Evolutionary conservation across 2,113 vertebrate genomes (phyloP).

Genomic region (Bolborhynchus lineola): DNA sequence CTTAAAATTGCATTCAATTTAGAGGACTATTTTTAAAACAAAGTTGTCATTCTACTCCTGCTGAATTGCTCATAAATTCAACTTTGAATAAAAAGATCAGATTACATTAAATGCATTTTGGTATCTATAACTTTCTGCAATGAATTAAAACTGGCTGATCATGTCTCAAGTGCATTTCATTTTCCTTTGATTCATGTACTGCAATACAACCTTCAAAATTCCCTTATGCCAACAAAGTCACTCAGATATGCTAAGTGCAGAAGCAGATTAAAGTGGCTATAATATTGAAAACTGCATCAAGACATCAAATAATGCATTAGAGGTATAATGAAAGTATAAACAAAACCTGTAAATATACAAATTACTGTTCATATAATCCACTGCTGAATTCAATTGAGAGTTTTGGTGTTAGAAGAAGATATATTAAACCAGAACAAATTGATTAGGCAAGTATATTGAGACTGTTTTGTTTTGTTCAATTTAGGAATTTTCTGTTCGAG

Average conservation of each 20-base stretch:
- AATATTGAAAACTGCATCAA: slow-evolving; percentile 85
- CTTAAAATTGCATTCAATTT: slow-evolving; percentile 70
- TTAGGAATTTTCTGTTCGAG: slow-evolving; percentile 57
- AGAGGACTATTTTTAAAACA: slow-evolving; percentile 83
- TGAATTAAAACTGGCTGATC: slow-evolving; percentile 95
- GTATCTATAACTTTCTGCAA: slow-evolving; percentile 85
- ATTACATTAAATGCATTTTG: slow-evolving; percentile 93
- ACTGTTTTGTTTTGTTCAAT: slow-evolving; percentile 38
- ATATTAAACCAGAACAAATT: slow-evolving; percentile 80
- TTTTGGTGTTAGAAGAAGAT: slow-evolving; percentile 67
- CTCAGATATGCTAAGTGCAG: slow-evolving; percentile 80
- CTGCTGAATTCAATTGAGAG: slow-evolving; percentile 76
- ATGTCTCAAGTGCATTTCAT: slow-evolving; percentile 92
- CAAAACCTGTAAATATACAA: slow-evolving; percentile 81
- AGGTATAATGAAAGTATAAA: slow-evolving; percentile 89
- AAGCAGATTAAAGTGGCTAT: slow-evolving; percentile 84
- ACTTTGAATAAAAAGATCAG: slow-evolving; percentile 88
- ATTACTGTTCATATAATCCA: slow-evolving; percentile 77
- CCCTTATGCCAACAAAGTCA: slow-evolving; percentile 84
- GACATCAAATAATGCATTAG: slow-evolving; percentile 82
- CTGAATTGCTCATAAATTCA: slow-evolving; percentile 86
- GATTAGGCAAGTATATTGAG: slow-evolving; percentile 58
- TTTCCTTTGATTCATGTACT: slow-evolving; percentile 90
- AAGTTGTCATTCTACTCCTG: slow-evolving; percentile 79
- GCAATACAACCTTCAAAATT: slow-evolving; percentile 92